A percentile compares a stretch with the other conserved stretches of the same genome.
Conservation (phyloP, 2,797 vertebrate species). For the Chromobotia macracanthus region DNA sequence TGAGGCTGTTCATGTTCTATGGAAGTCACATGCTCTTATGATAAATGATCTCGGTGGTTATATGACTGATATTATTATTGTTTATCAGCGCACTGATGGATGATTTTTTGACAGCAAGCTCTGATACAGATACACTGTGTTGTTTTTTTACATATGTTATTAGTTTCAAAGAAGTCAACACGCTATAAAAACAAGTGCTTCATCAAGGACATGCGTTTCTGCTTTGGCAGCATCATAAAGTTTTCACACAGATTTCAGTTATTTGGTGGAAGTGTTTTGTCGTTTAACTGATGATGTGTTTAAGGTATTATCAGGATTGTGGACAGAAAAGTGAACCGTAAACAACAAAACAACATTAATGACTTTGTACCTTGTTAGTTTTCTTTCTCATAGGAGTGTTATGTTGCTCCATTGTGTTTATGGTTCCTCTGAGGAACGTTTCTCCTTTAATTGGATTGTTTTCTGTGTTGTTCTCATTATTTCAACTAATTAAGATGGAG, state of each 20-base stretch:
- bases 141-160: not conserved
- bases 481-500: constrained; percentile 74
- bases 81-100: constrained; percentile 13
- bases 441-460: constrained; percentile 54
- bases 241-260: not conserved
- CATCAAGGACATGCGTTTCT: not conserved
- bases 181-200: not conserved
- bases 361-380: constrained; percentile 18
- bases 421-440: constrained; percentile 12
- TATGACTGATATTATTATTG: constrained; percentile 19
- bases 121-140: not conserved
- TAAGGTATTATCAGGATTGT: constrained; percentile 3
- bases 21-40: constrained; percentile 15
- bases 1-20: not conserved
- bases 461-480: constrained; percentile 69
- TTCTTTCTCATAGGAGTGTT: not conserved
- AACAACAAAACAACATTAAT: constrained; percentile 4
- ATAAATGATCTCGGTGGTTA: constrained; percentile 18
- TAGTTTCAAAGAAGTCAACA: not conserved
- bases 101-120: constrained; percentile 6
- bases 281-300: constrained; percentile 25
- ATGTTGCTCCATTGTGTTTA: constrained; percentile 9
- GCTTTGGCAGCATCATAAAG: not conserved
- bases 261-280: constrained; percentile 12
- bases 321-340: not conserved